phyloP scores from a whole-genome alignment of 2,113 vertebrate genomes.

The Chaetodon auriga region DNA sequence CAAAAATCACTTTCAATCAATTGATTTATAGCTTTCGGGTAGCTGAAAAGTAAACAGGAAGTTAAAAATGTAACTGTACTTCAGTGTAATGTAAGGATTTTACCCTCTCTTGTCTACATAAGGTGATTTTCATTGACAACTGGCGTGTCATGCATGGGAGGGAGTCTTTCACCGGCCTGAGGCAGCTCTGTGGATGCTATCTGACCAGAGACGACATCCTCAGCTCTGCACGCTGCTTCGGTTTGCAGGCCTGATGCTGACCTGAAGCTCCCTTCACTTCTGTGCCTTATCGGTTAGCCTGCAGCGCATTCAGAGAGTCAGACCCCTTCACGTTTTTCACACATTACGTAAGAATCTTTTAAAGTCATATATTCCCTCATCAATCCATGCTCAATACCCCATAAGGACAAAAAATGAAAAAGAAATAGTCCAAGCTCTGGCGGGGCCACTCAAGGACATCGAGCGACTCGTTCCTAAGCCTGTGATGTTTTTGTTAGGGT shows the following conservation, averaged over 20 bases:
- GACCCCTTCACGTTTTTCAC: neutral
- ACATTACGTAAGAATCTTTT: neutral
- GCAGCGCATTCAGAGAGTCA: neutral
- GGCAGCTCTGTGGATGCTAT: constrained; percentile 95
- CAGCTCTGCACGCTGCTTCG: constrained; percentile 88
- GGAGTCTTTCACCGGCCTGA: constrained; percentile 92
- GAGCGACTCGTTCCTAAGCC: no score
- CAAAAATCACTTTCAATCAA: neutral
- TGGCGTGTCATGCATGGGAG: constrained; percentile 93
- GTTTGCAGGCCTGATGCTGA: constrained; percentile 86
- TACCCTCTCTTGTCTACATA: constrained; percentile 11
- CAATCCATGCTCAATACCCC: neutral
- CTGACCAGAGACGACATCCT: constrained; percentile 92
- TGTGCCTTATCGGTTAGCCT: neutral
- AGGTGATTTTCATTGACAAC: constrained; percentile 95
- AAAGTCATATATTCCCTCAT: neutral
- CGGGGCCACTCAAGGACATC: no score
- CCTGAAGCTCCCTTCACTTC: neutral
- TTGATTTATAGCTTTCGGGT: neutral
- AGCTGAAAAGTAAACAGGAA: neutral
- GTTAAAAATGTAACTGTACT: neutral
- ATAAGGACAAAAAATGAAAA: neutral
- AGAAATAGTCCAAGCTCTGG: no score
- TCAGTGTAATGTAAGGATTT: neutral
- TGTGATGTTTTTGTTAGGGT: no score